Evolutionary conservation across 1,140 invertebrate species (phyloP), one percentile per base, ranked within the genome.

Genomic region (Dendrolimus punctatus): DNA sequence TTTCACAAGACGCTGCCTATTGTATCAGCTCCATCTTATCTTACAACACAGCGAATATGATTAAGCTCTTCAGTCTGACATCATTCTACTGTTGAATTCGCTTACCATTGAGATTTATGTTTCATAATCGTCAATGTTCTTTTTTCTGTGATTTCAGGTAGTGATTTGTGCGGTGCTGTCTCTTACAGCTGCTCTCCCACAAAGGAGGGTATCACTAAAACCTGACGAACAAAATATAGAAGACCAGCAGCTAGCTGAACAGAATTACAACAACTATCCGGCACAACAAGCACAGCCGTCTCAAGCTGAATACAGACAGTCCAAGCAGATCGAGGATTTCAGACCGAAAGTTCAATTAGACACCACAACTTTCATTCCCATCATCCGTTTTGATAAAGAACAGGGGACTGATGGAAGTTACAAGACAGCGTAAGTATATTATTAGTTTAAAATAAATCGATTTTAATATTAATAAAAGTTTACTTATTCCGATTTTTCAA

Each of bases 371-470:
- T 91, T 89, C 62, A 93, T 95, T 61, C 93, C 93, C 10, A 95
- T 95, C 69, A 90, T 94, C 53, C 90, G 90, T 60, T 94, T 93
- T 79, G 93, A 94, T 62, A 94, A 94, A 66, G 92, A 94, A 73
- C 93, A 94, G 66, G 92, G 91, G 49, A 91, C 91, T 55, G 93
- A 94, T 75, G 93, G 93, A 63, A 94, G 92, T 66, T 95, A 94
- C 72, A 93, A 93, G 82, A 92, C 93, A 50, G 87, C 92, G 91
- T 95, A 88, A 88, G 89, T 87, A 60, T n/a, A n/a, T 52, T 55
- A 8, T 42, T 46, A n/a, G 37, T 43, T n/a, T 23, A 23, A 23
- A 23, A 23, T 2, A 23, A 23, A 23, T 23, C 23, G 1, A 23
- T 23, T 23, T 23, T 23, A 23, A 23, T 23, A 23, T 23, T 23